Conservation (phyloP, 2,797 vertebrate species). For the Columba guinea region DNA sequence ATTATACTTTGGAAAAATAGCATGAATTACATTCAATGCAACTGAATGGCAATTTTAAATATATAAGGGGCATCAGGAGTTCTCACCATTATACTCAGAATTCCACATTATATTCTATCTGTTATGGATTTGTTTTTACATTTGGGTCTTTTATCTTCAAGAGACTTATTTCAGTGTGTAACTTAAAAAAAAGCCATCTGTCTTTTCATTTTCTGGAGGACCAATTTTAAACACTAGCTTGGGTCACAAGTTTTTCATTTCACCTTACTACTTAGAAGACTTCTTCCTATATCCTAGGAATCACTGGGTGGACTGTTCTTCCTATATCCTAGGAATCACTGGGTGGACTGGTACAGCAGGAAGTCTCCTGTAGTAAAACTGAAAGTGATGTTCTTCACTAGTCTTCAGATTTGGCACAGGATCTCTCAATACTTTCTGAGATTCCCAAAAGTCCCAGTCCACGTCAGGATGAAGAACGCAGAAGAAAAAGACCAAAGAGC, state of each 20-base stretch:
- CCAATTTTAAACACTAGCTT: neutral
- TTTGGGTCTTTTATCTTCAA: conserved; percentile 62
- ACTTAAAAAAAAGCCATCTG: neutral
- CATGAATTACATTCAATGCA: conserved; percentile 76
- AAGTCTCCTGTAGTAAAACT: neutral
- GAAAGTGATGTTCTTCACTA: neutral
- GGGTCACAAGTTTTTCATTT: neutral
- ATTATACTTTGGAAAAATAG: conserved; percentile 74
- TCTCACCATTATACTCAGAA: conserved; percentile 72
- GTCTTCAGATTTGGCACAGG: neutral
- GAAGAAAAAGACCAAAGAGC: neutral
- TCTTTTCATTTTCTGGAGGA: neutral
- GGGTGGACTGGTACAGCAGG: neutral
- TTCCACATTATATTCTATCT: conserved; percentile 71
- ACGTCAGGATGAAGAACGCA: neutral
- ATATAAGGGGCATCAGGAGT: conserved; percentile 76
- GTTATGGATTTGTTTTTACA: conserved; percentile 66
- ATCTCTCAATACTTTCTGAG: neutral
- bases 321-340: neutral
- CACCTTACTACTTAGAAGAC: neutral
- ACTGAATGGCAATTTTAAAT: conserved; percentile 81
- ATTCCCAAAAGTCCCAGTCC: neutral
- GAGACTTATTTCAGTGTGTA: conserved; percentile 44
- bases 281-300: neutral
- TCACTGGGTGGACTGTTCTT: neutral